Base-by-base conservation (phyloP, 1,140 invertebrate genomes). In the Drosophila nigrodunni region DNA sequence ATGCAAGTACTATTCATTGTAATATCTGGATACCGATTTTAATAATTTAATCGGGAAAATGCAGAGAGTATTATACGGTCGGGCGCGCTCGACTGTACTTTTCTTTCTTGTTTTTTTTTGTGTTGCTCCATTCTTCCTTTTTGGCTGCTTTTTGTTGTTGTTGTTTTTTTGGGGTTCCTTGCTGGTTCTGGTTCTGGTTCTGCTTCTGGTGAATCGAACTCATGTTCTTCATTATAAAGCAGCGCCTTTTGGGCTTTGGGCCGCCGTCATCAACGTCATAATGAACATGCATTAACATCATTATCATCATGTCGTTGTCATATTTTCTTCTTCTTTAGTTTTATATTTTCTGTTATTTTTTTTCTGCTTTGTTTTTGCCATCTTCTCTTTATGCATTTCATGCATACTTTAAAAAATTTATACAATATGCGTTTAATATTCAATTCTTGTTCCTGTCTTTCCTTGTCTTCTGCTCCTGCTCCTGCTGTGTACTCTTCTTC, bases 161-260 rank as follows among this genome's bases (percentile, higher is more conserved):
- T 7, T 59, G 9, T 57, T 59, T 77, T 75, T 78, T 86, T 82
- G 69, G 68, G 72, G 75, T 69, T 87, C 78, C 66, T 82, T 30
- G 25, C 60, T 52, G 50, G n/a, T 62, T n/a, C 52, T 58, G 50
- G n/a, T 62, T n/a, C 52, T 58, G 47, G 57, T 75, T 71, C 39
- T 71, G 68, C 60, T 76, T 76, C 69, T 72, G 68, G 74, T 69
- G 74, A 76, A 76, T 70, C 74, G 83, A 82, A 83, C 83, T 88
- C 85, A 88, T 88, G 83, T 88, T 88, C 85, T 88, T 88, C 74
- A 88, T 88, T 88, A 88, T 88, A 83, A 87, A 77, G 85, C 73
- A n/a, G 55, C 54, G 66, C 64, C 15, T 44, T 54, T 66, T 55
- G 46, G 70, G 68, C 25, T 54, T 66, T 55, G 46, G 70, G 68